Evolutionary conservation across 2,888 invertebrate genomes (phyloP), one percentile per base, ranked within the genome.

Genomic region (Dicycla oo): DNA sequence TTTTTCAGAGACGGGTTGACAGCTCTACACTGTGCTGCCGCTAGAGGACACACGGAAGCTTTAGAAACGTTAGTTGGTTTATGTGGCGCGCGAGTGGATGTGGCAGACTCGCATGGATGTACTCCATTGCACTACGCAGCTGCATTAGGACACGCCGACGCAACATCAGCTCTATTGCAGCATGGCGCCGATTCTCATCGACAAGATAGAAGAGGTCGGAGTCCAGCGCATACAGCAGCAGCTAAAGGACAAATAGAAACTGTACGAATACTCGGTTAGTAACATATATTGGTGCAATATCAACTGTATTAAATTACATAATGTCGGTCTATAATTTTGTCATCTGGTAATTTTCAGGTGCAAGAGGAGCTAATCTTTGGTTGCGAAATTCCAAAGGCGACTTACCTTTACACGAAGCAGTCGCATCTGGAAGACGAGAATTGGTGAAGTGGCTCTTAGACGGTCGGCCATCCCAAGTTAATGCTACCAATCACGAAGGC

Each of bases 111-210:
- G 62, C 99, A 99, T 91, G 99, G 99, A 1, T 99, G 99, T 91
- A 99, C 99, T 0, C 98, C 99, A 0, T 94, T 99, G 40, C 99
- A 99, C 94, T 99, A 99, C 91, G 98, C 99, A 6, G 99, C 99
- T 3, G 99, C 99, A 0, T 95, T 99, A 66, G 99, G 99, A 0
- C 99, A 99, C 91, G 98, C 98, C 0, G 99, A 99, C 90, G 98
- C 99, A 26, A 99, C 99, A 0, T 97, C 98, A 6, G 96, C 98
- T 5, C 96, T 99, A 56, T 95, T 99, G n/a, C 97, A 98, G 76
- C 97, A 98, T 81, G 99, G 98, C 0, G 98, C 99, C 0, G 98
- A 99, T 91, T 97, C 99, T 0, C 99, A 99, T 94, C 97, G 99
- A 23, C 99, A 99, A 92, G 99, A 99, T 91, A 97, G 98, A 66